A percentile compares a stretch with the other conserved stretches of the same genome.
Evolutionary conservation across 92 coral and sea anemone species (phyloP).

Genomic region (Pocillopora grandis): DNA sequence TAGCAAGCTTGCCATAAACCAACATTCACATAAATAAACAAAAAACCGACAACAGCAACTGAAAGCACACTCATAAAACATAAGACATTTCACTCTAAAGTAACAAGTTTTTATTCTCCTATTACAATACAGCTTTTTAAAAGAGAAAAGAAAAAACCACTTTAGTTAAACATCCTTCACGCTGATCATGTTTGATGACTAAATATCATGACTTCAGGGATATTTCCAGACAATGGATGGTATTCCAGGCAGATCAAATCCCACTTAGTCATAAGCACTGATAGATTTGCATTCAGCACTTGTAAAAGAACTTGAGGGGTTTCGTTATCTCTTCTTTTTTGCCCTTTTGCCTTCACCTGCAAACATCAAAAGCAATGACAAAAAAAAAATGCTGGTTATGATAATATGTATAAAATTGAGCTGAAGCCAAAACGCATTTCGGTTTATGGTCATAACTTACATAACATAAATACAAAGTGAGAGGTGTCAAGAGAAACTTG

Average conservation of each 20-base stretch:
- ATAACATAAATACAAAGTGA: no score
- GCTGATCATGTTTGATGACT: background rate
- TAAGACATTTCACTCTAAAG: background rate
- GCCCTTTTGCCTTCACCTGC: conserved; percentile 96
- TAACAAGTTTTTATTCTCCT: background rate
- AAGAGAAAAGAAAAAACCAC: background rate
- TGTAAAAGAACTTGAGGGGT: background rate
- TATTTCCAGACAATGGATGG: background rate
- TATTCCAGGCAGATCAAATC: background rate
- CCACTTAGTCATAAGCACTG: background rate
- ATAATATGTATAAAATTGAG: no score
- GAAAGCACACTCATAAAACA: no score
- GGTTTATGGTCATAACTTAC: no score
- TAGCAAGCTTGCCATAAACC: no score
- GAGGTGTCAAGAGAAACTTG: no score
- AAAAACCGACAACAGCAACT: no score
- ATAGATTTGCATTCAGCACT: background rate
- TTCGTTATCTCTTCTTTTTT: conserved; percentile 77
- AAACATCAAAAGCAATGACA: background rate
- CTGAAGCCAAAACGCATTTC: no score
- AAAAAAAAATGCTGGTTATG: no score
- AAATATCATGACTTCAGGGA: background rate
- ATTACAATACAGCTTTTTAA: background rate
- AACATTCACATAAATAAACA: no score
- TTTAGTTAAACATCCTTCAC: background rate